Evolutionary conservation across 37 sponge, comb jelly and placozoan species (phyloP), one percentile per base, ranked within the genome.

Genomic region (Axinella damicornis): DNA sequence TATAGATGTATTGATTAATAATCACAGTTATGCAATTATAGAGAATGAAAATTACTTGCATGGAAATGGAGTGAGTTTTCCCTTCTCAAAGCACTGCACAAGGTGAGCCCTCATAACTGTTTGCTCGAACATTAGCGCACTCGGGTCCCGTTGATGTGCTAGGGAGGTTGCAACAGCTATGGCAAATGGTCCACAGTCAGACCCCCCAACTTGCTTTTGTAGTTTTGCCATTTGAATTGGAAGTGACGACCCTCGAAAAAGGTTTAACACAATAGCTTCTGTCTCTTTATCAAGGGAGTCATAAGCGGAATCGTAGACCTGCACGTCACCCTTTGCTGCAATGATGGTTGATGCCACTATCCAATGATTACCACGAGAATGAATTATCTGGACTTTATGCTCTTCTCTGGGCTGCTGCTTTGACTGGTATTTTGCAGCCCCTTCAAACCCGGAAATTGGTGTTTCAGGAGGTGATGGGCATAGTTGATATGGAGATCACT

Each of bases 41-140:
- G 22, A 22, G 12, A 22, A 24, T 20, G 22, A 13, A 24, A 22
- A 24, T 22, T 65, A 65, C 57, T 18, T 53, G 28, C 54, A 28
- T 30, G 85, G 85, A 76, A 85, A 85, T 21, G 68, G 69, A n/a
- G 35, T 22, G 15, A 85, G 54, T 20, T 15, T 54, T 21, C 66
- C 24, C 25, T 39, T 72, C 25, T 79, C 70, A 54, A 87, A 38
- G 66, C 88, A 88, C 67, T 58, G 46, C 36, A 74, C 69, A 34
- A 81, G 65, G 74, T 88, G 88, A 34, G 65, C 18, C 60, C 82
- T 55, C 82, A 88, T 74, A 57, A 57, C 69, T 41, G 76, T 22
- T 73, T 88, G 68, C 22, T 74, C 58, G 65, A 65, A 81, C 14
- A 36, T 40, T 37, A 31, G 24, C 38, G 76, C 55, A n/a, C 62